Percentiles rank a stretch among this genome's conserved stretches.
Evolutionary conservation across 2,888 invertebrate genomes (phyloP).

Genomic region (Dyspetes luteomarginatus): DNA sequence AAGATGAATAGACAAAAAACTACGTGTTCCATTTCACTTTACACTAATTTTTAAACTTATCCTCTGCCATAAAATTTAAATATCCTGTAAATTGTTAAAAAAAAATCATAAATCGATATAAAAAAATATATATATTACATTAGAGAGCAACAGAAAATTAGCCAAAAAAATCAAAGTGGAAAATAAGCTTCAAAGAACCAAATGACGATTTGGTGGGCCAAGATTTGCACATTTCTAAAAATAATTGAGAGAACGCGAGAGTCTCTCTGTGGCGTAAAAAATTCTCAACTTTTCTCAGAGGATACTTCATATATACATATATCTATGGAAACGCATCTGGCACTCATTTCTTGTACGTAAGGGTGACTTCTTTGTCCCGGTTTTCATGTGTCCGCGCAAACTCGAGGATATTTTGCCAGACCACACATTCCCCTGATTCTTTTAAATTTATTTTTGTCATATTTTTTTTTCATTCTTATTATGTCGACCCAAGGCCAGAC

Average conservation of each 20-base stretch:
- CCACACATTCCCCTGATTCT: conserved; percentile 7
- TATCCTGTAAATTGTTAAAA: too few species aligned
- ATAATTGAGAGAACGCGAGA: conserved; percentile 39
- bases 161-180: conserved; percentile 22
- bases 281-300: conserved; percentile 19
- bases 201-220: conserved; percentile 36
- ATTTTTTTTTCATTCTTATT: conserved; percentile 17
- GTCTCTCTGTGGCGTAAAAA: conserved; percentile 37
- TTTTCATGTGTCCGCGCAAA: conserved; percentile 42
- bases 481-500: neutral
- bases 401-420: conserved; percentile 10
- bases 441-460: conserved; percentile 17
- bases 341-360: conserved; percentile 9
- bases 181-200: conserved; percentile 30
- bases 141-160: neutral
- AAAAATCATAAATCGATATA: neutral
- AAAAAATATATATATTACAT: neutral
- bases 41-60: too few species aligned
- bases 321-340: conserved; percentile 22
- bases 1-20: too few species aligned
- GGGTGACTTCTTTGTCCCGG: conserved; percentile 57
- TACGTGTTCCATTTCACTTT: too few species aligned
- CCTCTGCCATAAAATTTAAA: too few species aligned
- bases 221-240: conserved; percentile 52
- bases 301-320: conserved; percentile 1